Conservation (phyloP, 37 sponge, comb jelly and placozoan species). For the Ianthella basta region DNA sequence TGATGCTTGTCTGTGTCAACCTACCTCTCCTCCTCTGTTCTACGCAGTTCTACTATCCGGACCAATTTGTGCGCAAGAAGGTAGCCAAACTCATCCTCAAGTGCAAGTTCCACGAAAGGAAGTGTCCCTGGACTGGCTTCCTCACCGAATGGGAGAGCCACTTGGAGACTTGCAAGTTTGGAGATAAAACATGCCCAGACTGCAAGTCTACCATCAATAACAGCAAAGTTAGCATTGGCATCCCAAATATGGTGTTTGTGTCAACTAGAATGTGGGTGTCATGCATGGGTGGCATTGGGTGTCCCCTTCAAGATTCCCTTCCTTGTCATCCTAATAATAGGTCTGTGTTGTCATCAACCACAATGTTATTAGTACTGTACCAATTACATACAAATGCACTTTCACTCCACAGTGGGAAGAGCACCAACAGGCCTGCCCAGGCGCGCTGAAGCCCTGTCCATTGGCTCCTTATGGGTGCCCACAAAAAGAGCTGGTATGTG, state of each 20-base stretch:
- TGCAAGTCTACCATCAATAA: background rate
- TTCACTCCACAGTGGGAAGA: background rate
- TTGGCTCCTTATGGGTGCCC: conserved; percentile 36
- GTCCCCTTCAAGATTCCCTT: too few relatives aligned
- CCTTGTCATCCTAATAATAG: too few relatives aligned
- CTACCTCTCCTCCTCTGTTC: background rate
- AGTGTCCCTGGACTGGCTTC: conserved; percentile 59
- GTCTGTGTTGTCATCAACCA: too few relatives aligned
- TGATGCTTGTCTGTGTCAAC: background rate
- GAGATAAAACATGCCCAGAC: conserved; percentile 4
- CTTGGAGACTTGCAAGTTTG: background rate
- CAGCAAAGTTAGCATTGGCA: too few relatives aligned
- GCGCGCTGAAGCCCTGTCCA: conserved; percentile 25
- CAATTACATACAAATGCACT: too few relatives aligned
- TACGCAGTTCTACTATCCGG: conserved; percentile 65
- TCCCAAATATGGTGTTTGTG: too few relatives aligned
- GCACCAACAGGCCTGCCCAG: conserved; percentile 32
- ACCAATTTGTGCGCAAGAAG: conserved; percentile 59
- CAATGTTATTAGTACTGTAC: too few relatives aligned
- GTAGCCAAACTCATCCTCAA: conserved; percentile 15
- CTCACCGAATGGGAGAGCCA: conserved; percentile 11
- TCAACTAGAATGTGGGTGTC: too few relatives aligned
- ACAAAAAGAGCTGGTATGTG: conserved; percentile 25
- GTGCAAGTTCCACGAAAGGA: conserved; percentile 26
- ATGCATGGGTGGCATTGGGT: too few relatives aligned